A percentile compares a stretch with the other conserved stretches of the same genome.
These are phyloP conservation scores for Cephus runcator DNA, from an alignment of 2,888 invertebrate species.

Conservation along the genomic window DNA sequence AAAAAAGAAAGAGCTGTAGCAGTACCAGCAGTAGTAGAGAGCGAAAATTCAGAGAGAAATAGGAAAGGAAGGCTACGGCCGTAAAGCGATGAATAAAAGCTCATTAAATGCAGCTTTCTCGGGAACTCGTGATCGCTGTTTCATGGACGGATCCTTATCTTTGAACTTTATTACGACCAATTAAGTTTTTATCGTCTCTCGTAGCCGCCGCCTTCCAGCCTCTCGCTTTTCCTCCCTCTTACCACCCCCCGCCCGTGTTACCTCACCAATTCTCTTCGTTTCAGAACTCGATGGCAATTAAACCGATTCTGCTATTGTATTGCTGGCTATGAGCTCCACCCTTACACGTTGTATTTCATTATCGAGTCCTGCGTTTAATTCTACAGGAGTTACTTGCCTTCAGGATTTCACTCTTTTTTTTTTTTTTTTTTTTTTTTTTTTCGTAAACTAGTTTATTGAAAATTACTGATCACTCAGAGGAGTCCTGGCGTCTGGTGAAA, in stretches of 20 bases:
- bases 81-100: constrained; percentile 18
- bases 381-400: neutral
- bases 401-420: too few species aligned
- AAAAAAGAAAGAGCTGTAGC: neutral
- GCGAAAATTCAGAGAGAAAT: neutral
- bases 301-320: constrained; percentile 4
- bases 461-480: neutral
- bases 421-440: too few species aligned
- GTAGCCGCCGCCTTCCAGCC: neutral
- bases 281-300: neutral
- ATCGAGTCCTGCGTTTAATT: neutral
- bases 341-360: neutral
- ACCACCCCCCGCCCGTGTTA: neutral
- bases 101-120: constrained; percentile 24
- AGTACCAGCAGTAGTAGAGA: neutral
- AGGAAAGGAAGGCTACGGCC: constrained; percentile 7
- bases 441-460: neutral
- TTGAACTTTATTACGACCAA: constrained; percentile 18
- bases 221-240: neutral
- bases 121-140: constrained; percentile 19
- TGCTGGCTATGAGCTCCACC: neutral
- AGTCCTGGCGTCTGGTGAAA: neutral
- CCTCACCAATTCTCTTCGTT: neutral
- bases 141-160: constrained; percentile 14
- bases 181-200: constrained; percentile 24